Conservation (phyloP, 2,888 invertebrate species). For the Cyaniris semiargus region DNA sequence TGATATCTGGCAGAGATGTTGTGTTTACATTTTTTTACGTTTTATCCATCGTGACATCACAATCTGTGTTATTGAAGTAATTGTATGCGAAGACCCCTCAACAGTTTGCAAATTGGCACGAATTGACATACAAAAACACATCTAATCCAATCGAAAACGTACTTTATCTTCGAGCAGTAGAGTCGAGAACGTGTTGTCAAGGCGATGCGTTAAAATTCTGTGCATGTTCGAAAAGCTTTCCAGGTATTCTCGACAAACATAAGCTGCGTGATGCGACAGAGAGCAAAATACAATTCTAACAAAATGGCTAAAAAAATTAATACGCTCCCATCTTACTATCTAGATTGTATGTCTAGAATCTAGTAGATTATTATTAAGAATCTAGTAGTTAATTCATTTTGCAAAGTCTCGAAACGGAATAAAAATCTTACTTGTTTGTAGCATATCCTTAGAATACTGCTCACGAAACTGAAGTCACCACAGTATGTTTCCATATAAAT, state of each 20-base stretch:
- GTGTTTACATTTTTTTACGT: not conserved
- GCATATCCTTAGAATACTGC: too few species aligned
- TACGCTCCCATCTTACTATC: too few species aligned
- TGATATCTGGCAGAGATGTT: too few species aligned
- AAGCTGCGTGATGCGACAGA: not conserved
- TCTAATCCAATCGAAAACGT: not conserved
- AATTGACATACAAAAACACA: not conserved
- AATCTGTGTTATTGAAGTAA: not conserved
- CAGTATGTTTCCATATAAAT: too few species aligned
- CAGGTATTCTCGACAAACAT: slow-evolving; percentile 16
- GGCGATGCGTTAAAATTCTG: not conserved
- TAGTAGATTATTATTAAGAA: too few species aligned
- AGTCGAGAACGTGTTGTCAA: not conserved
- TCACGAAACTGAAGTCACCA: too few species aligned
- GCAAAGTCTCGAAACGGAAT: too few species aligned
- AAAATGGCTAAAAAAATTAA: too few species aligned
- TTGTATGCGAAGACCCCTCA: slow-evolving; percentile 7
- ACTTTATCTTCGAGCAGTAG: not conserved
- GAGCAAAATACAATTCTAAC: too few species aligned
- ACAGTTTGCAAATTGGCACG: slow-evolving; percentile 17
- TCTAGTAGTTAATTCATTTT: too few species aligned
- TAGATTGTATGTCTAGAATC: too few species aligned
- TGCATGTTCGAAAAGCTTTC: slow-evolving; percentile 21
- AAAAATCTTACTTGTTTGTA: too few species aligned
- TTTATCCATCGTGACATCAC: not conserved